Evolutionary conservation across 2,797 vertebrate species (phyloP), one percentile per base, ranked within the genome.

Genomic region (Sparidentex hasta): DNA sequence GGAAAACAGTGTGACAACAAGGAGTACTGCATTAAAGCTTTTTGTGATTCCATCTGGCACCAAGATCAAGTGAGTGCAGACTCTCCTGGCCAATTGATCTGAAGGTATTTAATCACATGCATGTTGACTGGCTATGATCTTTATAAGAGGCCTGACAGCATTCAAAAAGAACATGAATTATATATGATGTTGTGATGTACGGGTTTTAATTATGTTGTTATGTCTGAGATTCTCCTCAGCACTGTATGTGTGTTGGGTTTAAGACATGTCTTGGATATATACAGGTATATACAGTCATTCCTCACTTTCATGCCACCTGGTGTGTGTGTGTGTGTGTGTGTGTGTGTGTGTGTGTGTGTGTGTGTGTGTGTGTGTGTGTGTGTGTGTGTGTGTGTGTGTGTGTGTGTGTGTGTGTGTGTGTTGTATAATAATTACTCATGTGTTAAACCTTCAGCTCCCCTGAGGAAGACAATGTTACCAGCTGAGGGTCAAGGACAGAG

Each of bases 391-490:
- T 33, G 29, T 33, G 29, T 33, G 29, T 33, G 33, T 33, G 33
- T 33, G 33, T 33, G 33, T 33, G 33, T 33, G 33, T 33, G 92
- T 88, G 91, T n/a, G 68, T 8, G 90, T 94, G 91, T 93, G 94
- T 94, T 87, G 86, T 93, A 92, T 80, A 90, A 93, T 94, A 95
- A 96, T 96, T 95, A 94, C 90, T 87, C 71, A 82, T 93, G 91
- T 92, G 93, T 95, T 95, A 95, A 95, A 95, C 93, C 88, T 90
- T 90, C 93, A 74, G 78, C 81, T 95, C 92, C 92, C 94, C 82
- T 70, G 93, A 84, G 93, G 87, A 90, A 91, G 88, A 88, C 62
- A 85, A 72, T 80, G 92, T 91, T 86, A 90, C 93, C 93, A 88
- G 88, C 91, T 12, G 92, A 90, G 92, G 88, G 91, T 94, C 85